These are phyloP conservation scores for Nycticryphes semicollaris DNA, from an alignment of 2,113 vertebrate genomes.

Conservation along the genomic window DNA sequence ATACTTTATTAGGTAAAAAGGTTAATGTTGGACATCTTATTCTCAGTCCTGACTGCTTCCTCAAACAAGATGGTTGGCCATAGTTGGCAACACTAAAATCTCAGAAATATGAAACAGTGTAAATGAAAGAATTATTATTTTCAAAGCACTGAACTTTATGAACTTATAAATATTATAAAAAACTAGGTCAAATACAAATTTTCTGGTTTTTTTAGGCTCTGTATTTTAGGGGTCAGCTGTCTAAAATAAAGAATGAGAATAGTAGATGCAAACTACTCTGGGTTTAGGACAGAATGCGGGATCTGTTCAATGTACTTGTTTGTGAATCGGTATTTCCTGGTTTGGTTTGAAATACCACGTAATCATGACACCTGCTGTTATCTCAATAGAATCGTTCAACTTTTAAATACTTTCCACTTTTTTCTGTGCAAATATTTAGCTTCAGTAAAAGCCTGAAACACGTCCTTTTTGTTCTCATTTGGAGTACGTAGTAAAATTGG, in stretches of 20 bases:
- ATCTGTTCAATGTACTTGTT: not conserved
- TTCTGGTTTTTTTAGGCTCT: not conserved
- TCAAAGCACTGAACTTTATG: conserved; percentile 9
- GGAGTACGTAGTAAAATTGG: not conserved
- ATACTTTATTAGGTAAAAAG: conserved; percentile 44
- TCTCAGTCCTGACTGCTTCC: not conserved
- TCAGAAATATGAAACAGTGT: conserved; percentile 13
- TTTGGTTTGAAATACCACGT: not conserved
- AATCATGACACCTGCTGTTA: not conserved
- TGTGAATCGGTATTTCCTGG: not conserved
- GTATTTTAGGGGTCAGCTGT: not conserved
- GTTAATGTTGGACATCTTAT: not conserved
- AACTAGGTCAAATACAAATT: not conserved
- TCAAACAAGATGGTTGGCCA: not conserved
- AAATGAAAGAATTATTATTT: conserved; percentile 44
- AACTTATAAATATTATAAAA: conserved; percentile 33
- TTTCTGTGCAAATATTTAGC: not conserved
- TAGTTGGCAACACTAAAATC: not conserved
- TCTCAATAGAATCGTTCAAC: not conserved
- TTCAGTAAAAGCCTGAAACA: not conserved
- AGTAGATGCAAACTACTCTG: not conserved
- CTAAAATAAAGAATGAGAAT: not conserved
- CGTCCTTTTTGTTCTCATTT: not conserved
- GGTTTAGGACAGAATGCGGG: not conserved
- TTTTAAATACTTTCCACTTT: not conserved